Evolutionary conservation across 2,113 vertebrate species (phyloP).

Genomic region (Neopipo cinnamomea): DNA sequence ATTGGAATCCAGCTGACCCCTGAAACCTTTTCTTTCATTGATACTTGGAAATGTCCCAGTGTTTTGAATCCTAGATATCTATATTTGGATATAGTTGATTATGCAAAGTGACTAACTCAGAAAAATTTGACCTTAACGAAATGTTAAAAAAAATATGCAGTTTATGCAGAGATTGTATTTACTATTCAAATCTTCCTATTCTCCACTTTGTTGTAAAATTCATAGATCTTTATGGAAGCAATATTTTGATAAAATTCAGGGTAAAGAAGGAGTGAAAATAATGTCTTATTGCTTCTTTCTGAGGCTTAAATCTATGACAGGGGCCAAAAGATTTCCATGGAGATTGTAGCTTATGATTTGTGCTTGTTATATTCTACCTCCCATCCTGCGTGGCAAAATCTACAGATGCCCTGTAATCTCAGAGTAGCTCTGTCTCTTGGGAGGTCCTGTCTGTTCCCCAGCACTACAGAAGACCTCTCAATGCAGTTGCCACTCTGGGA

Average conservation of each 20-base stretch:
- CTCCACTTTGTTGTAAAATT: not conserved
- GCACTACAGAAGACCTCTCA: not conserved
- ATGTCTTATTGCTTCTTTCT: not conserved
- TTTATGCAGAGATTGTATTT: not conserved
- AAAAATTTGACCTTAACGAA: not conserved
- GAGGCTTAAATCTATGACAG: not conserved
- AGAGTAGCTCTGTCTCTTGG: not conserved
- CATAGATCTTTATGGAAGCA: not conserved
- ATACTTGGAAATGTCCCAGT: not conserved
- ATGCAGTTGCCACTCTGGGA: not conserved
- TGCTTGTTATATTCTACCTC: not conserved
- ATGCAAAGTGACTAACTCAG: not conserved
- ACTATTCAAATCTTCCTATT: not conserved
- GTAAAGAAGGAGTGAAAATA: not conserved
- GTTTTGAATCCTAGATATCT: not conserved
- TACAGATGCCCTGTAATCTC: not conserved
- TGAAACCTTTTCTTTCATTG: not conserved
- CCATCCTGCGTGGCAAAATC: not conserved
- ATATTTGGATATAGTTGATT: not conserved
- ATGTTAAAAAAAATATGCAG: not conserved
- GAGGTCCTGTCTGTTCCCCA: not conserved
- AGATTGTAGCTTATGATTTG: not conserved
- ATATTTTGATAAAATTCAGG: not conserved
- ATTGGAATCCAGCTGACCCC: not conserved
- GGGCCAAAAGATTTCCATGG: not conserved